phyloP scores from a whole-genome alignment of 2,113 vertebrate species.

The Hemiprocne comata region DNA sequence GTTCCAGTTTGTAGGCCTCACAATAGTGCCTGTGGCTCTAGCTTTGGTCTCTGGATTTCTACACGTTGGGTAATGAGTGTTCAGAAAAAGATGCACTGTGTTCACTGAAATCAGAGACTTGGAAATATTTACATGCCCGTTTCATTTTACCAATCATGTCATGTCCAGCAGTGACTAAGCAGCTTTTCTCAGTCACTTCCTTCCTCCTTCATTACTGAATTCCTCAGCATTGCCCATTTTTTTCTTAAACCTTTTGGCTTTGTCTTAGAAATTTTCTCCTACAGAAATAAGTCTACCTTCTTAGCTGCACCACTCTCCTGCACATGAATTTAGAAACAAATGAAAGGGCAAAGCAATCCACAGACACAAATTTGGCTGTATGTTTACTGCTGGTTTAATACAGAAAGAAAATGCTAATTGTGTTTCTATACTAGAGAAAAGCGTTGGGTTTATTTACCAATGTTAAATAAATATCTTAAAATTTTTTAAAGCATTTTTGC shows the following conservation, averaged over 20 bases:
- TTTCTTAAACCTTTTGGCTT: neutral
- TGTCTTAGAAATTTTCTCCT: neutral
- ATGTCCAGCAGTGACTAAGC: neutral
- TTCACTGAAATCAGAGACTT: neutral
- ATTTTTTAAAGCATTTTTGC: neutral
- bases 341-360: neutral
- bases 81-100: neutral
- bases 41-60: neutral
- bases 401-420: neutral
- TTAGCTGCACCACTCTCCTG: neutral
- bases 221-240: neutral
- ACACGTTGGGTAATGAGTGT: neutral
- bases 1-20: neutral
- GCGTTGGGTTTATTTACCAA: neutral
- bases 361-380: neutral
- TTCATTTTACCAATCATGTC: neutral
- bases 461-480: neutral
- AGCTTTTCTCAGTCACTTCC: neutral
- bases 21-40: neutral
- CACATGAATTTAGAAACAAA: neutral
- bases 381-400: neutral
- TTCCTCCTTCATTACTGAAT: neutral
- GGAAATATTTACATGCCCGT: neutral
- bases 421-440: neutral
- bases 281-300: neutral